A percentile compares a stretch with the other conserved stretches of the same genome.
Conservation (phyloP, 2,113 vertebrate species). For the Channa maculata region DNA sequence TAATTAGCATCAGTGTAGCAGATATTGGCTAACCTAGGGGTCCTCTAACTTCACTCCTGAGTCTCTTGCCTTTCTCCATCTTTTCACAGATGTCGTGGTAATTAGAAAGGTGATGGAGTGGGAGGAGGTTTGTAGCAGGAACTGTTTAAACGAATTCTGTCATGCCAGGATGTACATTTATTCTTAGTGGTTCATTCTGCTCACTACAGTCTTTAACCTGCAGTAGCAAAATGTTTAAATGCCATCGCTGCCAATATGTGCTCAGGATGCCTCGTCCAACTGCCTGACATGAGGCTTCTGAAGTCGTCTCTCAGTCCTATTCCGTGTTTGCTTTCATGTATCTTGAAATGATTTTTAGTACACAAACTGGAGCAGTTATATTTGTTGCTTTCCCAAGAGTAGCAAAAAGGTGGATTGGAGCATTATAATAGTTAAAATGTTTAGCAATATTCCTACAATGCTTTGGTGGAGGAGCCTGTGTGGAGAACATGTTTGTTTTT, state of each 20-base stretch:
- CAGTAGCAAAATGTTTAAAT: conserved; percentile 55
- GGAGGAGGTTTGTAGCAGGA: conserved; percentile 50
- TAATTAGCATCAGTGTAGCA: conserved; percentile 71
- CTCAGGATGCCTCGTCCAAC: conserved; percentile 62
- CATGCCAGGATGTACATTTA: conserved; percentile 44
- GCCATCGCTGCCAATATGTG: conserved; percentile 62
- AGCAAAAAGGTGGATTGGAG: conserved; percentile 17
- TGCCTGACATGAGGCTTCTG: conserved; percentile 61
- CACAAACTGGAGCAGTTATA: conserved; percentile 14
- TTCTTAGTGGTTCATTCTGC: conserved; percentile 50
- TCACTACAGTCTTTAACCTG: conserved; percentile 48
- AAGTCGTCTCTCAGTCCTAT: conserved; percentile 45
- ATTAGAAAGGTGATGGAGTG: conserved; percentile 39
- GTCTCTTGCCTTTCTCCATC: conserved; percentile 52
- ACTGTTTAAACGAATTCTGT: conserved; percentile 37
- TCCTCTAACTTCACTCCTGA: conserved; percentile 45
- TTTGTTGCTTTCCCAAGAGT: conserved; percentile 28
- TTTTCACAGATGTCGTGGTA: conserved; percentile 40
- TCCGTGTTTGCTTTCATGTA: conserved; percentile 24
- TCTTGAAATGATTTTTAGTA: conserved; percentile 26
- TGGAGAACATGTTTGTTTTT: conserved; percentile 7
- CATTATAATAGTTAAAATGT: conserved; percentile 29
- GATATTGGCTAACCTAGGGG: conserved; percentile 54
- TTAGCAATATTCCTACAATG: conserved; percentile 61
- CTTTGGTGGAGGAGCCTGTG: conserved; percentile 24